Evolutionary conservation across 2,113 vertebrate species (phyloP).

Genomic region (Notechis scutatus): DNA sequence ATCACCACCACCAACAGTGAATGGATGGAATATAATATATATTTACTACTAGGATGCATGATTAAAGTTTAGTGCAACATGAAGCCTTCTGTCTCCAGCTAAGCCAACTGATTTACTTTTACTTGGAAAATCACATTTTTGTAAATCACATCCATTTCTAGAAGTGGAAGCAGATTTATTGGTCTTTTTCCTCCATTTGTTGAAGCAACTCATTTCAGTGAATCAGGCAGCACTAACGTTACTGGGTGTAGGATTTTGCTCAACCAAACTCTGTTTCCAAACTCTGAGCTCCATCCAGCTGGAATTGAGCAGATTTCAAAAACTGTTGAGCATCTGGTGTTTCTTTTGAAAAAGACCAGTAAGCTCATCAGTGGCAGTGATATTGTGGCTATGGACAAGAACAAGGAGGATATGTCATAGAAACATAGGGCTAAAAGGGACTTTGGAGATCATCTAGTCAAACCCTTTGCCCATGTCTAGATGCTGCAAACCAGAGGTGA

Average conservation of each 20-base stretch:
- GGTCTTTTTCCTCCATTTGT: neutral
- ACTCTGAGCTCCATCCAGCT: neutral
- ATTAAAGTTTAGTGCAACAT: neutral
- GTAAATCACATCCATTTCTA: neutral
- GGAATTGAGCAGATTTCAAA: neutral
- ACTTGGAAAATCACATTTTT: neutral
- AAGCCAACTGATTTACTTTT: neutral
- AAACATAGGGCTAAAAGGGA: neutral
- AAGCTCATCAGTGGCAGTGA: neutral
- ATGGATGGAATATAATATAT: neutral
- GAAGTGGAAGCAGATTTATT: neutral
- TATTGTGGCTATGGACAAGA: neutral
- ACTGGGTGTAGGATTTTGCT: neutral
- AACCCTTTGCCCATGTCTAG: neutral
- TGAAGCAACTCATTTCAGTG: neutral
- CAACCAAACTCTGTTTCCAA: neutral
- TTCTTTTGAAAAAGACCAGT: neutral
- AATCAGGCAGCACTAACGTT: neutral
- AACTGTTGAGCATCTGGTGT: neutral
- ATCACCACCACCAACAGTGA: neutral
- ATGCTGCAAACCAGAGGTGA: too few relatives aligned
- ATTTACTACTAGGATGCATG: neutral
- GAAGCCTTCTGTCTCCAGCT: neutral
- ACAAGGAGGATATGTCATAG: neutral
- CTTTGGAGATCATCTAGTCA: neutral